Base-by-base conservation (phyloP, 2,888 invertebrate genomes). In the Pachydiplax longipennis region DNA sequence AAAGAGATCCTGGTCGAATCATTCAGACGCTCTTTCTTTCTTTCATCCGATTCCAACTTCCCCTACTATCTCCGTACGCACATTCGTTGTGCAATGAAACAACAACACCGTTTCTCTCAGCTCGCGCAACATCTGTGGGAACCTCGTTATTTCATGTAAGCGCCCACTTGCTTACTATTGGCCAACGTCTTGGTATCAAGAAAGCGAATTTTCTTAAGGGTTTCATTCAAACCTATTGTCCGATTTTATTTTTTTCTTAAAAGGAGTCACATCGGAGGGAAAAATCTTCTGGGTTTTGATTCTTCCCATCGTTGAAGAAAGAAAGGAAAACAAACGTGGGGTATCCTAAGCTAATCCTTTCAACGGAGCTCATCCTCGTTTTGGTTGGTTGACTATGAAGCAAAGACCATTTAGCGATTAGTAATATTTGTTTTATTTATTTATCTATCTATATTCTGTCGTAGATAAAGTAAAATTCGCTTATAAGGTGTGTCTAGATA, bases 101-200 rank as follows among this genome's bases (percentile, higher is more conserved):
- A 73, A 73, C 73, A 65, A 65, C 22, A 44, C 83, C 35, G 83
- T 87, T 87, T 65, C 87, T n/a, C 87, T 87, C 87, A 37, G 65
- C 61, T 61, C 83, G 58, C 53, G 83, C 58, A 58, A 83, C 83
- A 35, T 22, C 83, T 13, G 87, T 87, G 87, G 87, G 87, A 87
- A 82, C 35, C 37, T 61, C 61, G 35, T 61, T 58, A 35, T 87
- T 87, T 61, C 40, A 61, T 61, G 87, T 35, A 61, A 65, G n/a
- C 87, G 40, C 58, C 22, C 31, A 13, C 37, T 10, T 53, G 87
- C 61, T 35, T 48, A 83, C 53, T 58, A 37, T 87, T 87, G 65
- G 87, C 58, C 87, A 87, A 87, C 87, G 61, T 61, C 37, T 87
- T 53, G 58, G 83, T 58, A 53, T 83, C 61, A 53, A 53, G 82